These are phyloP conservation scores for Ormyrus pomaceus DNA, from an alignment of 2,888 invertebrate genomes.

Conservation along the genomic window DNA sequence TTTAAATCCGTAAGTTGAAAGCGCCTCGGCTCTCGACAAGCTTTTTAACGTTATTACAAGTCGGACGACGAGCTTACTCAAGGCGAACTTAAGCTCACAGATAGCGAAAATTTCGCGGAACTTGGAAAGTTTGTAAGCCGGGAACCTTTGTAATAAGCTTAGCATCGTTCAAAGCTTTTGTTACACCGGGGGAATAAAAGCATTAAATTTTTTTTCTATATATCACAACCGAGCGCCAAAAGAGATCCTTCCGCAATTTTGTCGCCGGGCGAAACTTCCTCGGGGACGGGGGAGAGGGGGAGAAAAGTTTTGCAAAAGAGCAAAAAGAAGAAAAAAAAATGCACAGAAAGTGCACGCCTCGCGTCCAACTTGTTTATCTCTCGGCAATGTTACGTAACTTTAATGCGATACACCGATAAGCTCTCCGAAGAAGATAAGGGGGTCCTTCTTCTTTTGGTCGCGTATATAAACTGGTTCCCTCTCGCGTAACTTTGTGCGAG, in stretches of 20 bases:
- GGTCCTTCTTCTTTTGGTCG: background rate
- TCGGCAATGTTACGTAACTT: conserved; percentile 18
- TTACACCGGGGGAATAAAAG: background rate
- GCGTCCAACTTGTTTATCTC: conserved; percentile 21
- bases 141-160: no score
- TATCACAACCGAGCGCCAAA: background rate
- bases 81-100: no score
- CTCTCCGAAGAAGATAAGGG: conserved; percentile 1
- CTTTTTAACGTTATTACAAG: no score
- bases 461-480: background rate
- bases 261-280: background rate
- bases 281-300: background rate
- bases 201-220: background rate
- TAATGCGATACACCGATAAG: conserved; percentile 27
- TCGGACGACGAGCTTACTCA: no score
- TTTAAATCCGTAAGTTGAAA: no score
- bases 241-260: background rate
- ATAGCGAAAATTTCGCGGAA: no score
- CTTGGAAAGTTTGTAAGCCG: no score
- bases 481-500: no score
- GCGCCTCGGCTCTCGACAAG: no score
- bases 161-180: conserved; percentile 5
- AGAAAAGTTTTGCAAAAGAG: background rate
- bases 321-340: background rate
- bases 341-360: background rate